Evolutionary conservation across 2,797 vertebrate species (phyloP).

Genomic region (Telmatherina bonti): DNA sequence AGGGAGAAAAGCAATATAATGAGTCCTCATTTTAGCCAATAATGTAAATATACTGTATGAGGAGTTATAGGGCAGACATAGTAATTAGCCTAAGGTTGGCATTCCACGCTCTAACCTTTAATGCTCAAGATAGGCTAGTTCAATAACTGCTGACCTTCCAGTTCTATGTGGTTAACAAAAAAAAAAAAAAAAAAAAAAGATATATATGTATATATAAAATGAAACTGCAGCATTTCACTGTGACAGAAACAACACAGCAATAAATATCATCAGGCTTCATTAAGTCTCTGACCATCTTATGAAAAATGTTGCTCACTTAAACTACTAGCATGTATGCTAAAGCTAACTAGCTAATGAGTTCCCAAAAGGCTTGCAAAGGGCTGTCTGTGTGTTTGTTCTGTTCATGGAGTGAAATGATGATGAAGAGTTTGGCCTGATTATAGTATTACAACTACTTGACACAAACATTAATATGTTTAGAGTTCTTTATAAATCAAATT

Average conservation of each 20-base stretch:
- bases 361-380: no score
- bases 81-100: slow-evolving; percentile 34
- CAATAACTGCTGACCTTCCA: slow-evolving; percentile 32
- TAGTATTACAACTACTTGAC: no score
- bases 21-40: neutral
- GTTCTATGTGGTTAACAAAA: neutral
- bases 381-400: neutral
- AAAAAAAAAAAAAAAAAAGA: slow-evolving; percentile 4
- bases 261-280: neutral
- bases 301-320: neutral
- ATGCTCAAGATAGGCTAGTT: slow-evolving; percentile 10
- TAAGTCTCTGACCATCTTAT: neutral
- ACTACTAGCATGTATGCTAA: neutral
- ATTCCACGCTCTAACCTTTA: slow-evolving; percentile 30
- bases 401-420: neutral
- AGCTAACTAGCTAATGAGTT: neutral
- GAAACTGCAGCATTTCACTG: neutral
- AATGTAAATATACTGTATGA: slow-evolving; percentile 18
- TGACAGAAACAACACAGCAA: neutral
- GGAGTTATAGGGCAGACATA: slow-evolving; percentile 10
- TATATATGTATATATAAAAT: no score
- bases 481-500: no score
- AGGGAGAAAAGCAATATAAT: neutral
- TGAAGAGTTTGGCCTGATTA: neutral
- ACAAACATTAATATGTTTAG: neutral